A percentile compares a stretch with the other conserved stretches of the same genome.
phyloP scores from a whole-genome alignment of 2,797 vertebrate genomes.

The Perodicticus potto region DNA sequence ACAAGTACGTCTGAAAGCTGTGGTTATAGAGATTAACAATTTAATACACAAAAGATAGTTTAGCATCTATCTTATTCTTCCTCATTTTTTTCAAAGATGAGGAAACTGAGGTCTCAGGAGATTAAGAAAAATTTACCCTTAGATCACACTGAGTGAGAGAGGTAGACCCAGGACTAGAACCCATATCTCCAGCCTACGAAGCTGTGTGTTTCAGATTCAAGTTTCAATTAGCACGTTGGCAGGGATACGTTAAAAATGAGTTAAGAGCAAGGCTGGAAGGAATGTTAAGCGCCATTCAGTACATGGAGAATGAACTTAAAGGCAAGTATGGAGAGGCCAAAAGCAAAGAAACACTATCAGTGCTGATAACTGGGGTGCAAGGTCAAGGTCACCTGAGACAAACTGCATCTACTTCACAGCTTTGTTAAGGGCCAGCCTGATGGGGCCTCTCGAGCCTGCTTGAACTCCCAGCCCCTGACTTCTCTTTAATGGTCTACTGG shows the following conservation, averaged over 20 bases:
- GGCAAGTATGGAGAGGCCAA: not conserved
- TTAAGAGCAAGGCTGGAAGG: slow-evolving; percentile 7
- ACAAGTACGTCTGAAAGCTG: not conserved
- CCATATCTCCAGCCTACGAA: not conserved
- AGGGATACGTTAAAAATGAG: not conserved
- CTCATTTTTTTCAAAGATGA: not conserved
- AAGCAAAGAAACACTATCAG: not conserved
- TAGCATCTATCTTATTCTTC: slow-evolving; percentile 9
- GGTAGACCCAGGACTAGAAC: not conserved
- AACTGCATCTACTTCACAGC: not conserved
- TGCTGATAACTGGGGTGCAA: not conserved
- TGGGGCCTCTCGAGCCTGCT: not conserved
- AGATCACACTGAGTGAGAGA: not conserved
- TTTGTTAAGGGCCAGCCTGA: not conserved
- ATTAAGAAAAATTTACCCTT: not conserved
- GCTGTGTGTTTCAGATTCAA: not conserved
- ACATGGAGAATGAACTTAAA: slow-evolving; percentile 19
- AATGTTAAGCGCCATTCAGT: not conserved
- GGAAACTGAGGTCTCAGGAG: not conserved
- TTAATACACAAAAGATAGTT: not conserved
- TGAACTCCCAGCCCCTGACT: not conserved
- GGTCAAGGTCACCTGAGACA: not conserved
- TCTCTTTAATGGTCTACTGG: not conserved
- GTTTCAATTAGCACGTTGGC: not conserved
- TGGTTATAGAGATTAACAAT: not conserved